Evolutionary conservation across 37 sponge, comb jelly and placozoan genomes (phyloP).

Genomic region (Oscarella lobularis): DNA sequence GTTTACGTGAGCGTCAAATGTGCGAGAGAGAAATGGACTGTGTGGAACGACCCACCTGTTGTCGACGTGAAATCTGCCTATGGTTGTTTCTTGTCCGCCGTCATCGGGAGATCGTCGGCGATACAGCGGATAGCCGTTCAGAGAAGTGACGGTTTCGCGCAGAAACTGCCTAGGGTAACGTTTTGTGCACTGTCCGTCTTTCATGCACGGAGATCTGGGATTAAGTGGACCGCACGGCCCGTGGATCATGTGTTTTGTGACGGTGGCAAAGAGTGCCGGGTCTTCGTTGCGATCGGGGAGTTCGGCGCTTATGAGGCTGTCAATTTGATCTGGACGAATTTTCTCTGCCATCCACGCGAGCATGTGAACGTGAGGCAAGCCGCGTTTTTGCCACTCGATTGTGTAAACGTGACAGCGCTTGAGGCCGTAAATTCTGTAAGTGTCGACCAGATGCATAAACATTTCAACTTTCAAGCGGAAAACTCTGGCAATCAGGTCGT

Average conservation of each 20-base stretch:
- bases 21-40: slow-evolving; percentile 13
- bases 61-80: slow-evolving; percentile 13
- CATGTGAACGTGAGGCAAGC: slow-evolving; percentile 25
- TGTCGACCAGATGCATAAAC: slow-evolving; percentile 28
- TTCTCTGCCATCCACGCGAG: no score
- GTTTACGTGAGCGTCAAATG: slow-evolving; percentile 20
- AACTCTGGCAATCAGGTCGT: slow-evolving; percentile 27
- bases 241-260: no score
- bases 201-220: slow-evolving; percentile 22
- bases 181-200: slow-evolving; percentile 29
- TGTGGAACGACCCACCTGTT: slow-evolving; percentile 40
- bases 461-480: slow-evolving; percentile 24
- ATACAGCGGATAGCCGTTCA: slow-evolving; percentile 27
- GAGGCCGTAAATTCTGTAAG: slow-evolving; percentile 11
- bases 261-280: no score
- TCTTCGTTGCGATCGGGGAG: no score
- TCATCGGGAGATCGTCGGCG: slow-evolving; percentile 12
- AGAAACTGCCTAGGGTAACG: slow-evolving; percentile 25
- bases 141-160: slow-evolving; percentile 7
- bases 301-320: no score
- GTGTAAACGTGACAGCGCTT: slow-evolving; percentile 13
- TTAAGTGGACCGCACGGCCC: slow-evolving; percentile 23
- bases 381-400: slow-evolving; percentile 36
- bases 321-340: no score
- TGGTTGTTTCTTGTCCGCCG: slow-evolving; percentile 16